phyloP scores from a whole-genome alignment of 2,797 vertebrate species.

The Linurgus olivaceus region DNA sequence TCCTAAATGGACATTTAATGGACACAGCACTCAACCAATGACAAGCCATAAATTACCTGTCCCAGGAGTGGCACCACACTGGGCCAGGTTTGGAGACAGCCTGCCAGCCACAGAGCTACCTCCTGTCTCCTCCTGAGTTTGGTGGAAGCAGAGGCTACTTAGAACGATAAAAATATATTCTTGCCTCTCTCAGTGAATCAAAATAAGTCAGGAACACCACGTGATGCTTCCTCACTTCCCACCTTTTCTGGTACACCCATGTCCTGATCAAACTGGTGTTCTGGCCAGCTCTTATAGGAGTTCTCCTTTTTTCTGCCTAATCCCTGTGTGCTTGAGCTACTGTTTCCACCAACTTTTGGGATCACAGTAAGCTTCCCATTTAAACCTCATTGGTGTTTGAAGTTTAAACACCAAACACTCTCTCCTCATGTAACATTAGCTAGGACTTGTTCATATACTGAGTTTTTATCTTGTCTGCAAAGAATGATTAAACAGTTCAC shows the following conservation, averaged over 20 bases:
- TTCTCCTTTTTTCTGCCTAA: not conserved
- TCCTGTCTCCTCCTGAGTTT: not conserved
- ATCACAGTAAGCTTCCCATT: not conserved
- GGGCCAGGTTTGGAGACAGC: not conserved
- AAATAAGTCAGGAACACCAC: not conserved
- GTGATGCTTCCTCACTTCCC: not conserved
- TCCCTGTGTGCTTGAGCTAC: not conserved
- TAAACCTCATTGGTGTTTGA: not conserved
- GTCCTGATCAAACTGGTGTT: not conserved
- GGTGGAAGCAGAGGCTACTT: not conserved
- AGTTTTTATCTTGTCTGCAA: not conserved
- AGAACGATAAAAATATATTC: not conserved
- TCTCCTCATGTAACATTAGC: not conserved
- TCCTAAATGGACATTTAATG: not conserved
- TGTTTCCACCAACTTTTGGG: not conserved
- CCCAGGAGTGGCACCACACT: not conserved
- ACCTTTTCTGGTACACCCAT: fast-evolving
- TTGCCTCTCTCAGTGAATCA: not conserved
- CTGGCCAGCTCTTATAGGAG: not conserved
- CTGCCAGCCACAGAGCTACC: not conserved
- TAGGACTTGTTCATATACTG: not conserved
- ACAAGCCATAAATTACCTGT: not conserved
- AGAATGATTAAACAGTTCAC: not conserved
- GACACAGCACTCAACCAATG: not conserved
- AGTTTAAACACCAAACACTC: not conserved